Evolutionary conservation across 2,113 vertebrate genomes (phyloP), one percentile per base, ranked within the genome.

Genomic region (Ursus arctos): DNA sequence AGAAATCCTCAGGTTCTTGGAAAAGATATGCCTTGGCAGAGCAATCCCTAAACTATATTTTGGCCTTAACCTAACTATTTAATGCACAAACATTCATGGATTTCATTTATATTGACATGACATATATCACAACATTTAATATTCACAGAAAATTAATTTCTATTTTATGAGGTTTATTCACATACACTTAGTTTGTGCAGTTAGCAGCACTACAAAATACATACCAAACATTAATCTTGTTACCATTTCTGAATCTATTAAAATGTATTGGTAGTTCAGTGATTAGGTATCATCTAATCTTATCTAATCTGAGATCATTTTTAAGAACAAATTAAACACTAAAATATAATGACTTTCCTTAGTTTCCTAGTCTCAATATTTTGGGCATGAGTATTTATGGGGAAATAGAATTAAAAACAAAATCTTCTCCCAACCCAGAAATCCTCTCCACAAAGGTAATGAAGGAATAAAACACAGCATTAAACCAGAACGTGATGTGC

Each of bases 231-330:
- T 83, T 89, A 55, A 88, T 12, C 59, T 95, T 61, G 69, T 69
- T 71, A 84, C 80, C 6, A 88, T 86, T 94, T 95, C 31, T 94
- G n/a, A 61, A 76, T 72, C 31, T 72, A 84, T 74, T 97, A 91
- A 82, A 71, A 91, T 63, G 33, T 91, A 57, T 51, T 89, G 63
- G 86, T 90, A 80, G 7, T 95, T 87, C 24, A 71, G 21, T 12
- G 11, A 79, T 92, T 83, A 92, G 24, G 7, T 79, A 85, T 93
- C 36, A 91, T 2, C 19, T 47, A 83, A 93, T 53, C n/a, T 91
- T 33, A 91, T 2, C 19, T 47, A 83, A 93, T 53, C n/a, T 91
- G 65, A 96, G 33, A 57, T 72, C 24, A 74, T 89, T 85, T 94
- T 82, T 22, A 31, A 95, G 21, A 95, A 80, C 28, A 91, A 83